Evolutionary conservation across 2,888 invertebrate species (phyloP).

Genomic region (Noctua janthina): DNA sequence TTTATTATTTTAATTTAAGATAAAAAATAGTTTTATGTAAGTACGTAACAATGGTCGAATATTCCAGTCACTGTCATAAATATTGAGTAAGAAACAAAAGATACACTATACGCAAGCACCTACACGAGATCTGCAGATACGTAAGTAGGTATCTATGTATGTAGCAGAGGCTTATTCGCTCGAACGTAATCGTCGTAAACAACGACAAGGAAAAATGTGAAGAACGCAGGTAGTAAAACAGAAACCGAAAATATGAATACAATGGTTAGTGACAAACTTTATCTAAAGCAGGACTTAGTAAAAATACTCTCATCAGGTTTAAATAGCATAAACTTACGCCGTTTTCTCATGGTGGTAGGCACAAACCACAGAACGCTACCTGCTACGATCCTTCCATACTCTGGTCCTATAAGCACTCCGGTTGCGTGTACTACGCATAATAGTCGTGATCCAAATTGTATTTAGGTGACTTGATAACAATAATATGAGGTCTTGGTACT

Average conservation of each 20-base stretch:
- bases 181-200: conserved; percentile 17
- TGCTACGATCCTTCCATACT: neutral
- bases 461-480: neutral
- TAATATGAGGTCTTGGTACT: no score
- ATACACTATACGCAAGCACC: conserved; percentile 15
- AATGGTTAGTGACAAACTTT: conserved; percentile 3
- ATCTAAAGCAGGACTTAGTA: neutral
- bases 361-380: neutral
- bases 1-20: neutral
- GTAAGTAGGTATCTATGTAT: neutral
- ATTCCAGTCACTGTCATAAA: neutral
- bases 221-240: conserved; percentile 33
- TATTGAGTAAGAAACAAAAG: conserved; percentile 11
- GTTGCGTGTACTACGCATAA: neutral
- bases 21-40: neutral
- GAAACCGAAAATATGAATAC: conserved; percentile 18
- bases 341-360: neutral
- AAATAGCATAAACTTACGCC: neutral
- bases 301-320: neutral
- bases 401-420: neutral
- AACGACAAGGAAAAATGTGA: conserved; percentile 35
- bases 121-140: conserved; percentile 9
- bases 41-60: neutral
- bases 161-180: conserved; percentile 22
- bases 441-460: neutral